These are phyloP conservation scores for Brachionus angularis DNA, from an alignment of 1,140 invertebrate genomes.

Conservation along the genomic window DNA sequence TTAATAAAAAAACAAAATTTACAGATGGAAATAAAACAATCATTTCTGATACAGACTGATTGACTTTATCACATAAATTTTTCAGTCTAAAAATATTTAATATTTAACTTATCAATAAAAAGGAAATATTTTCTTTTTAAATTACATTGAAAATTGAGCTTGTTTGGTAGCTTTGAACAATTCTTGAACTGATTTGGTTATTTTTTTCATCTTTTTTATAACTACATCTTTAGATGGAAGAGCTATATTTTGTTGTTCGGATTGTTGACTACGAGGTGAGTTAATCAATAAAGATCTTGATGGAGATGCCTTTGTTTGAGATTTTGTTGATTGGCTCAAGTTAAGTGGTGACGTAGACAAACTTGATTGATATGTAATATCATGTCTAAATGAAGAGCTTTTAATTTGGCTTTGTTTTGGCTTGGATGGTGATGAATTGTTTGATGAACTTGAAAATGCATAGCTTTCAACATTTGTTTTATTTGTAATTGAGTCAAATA, in stretches of 20 bases:
- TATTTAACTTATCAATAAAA: neutral
- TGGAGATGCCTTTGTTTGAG: neutral
- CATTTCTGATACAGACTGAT: slow-evolving; percentile 35
- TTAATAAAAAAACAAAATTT: neutral
- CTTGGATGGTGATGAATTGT: neutral
- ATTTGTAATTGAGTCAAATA: neutral
- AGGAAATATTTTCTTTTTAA: no score
- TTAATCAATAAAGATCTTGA: no score
- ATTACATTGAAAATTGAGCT: neutral
- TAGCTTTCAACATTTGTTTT: neutral
- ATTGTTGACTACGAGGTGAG: no score
- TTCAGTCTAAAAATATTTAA: neutral
- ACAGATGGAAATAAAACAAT: slow-evolving; percentile 31
- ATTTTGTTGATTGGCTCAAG: neutral
- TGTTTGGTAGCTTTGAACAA: slow-evolving; percentile 41
- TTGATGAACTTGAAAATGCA: neutral
- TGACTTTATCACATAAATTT: slow-evolving; percentile 7
- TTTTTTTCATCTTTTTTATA: slow-evolving; percentile 44
- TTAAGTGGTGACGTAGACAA: neutral
- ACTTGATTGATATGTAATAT: no score
- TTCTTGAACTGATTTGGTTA: slow-evolving; percentile 43
- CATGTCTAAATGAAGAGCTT: no score
- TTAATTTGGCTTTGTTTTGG: no score
- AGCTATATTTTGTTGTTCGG: no score
- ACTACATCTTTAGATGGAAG: slow-evolving; percentile 32